Percentiles rank a stretch among this genome's conserved stretches.
Evolutionary conservation across 2,888 invertebrate species (phyloP).

Genomic region (Neria commutata): DNA sequence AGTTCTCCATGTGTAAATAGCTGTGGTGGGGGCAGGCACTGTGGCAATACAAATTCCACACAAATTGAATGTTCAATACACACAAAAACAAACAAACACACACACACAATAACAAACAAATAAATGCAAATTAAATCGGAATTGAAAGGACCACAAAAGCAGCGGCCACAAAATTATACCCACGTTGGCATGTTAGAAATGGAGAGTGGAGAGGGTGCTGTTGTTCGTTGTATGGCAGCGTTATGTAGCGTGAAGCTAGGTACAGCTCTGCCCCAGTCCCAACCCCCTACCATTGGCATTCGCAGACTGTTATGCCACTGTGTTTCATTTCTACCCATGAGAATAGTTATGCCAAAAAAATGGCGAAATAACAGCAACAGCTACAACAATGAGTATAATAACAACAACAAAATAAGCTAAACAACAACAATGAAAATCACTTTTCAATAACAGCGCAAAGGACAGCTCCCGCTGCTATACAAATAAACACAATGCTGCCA

Average conservation of each 20-base stretch:
- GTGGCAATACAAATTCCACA: not conserved
- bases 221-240: no score
- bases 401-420: no score
- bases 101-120: slow-evolving; percentile 37
- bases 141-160: slow-evolving; percentile 53
- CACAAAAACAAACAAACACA: slow-evolving; percentile 2
- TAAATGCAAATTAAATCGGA: slow-evolving; percentile 54
- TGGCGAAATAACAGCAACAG: not conserved
- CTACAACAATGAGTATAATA: no score
- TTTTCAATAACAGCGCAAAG: no score
- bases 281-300: no score
- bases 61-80: slow-evolving; percentile 2
- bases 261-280: no score
- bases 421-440: not conserved
- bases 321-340: not conserved
- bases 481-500: no score
- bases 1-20: no score
- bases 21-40: no score
- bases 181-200: slow-evolving; percentile 42
- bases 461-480: no score
- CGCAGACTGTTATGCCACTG: no score
- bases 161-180: slow-evolving; percentile 53
- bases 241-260: no score
- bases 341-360: not conserved
- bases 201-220: not conserved